These are phyloP conservation scores for Vannuccia rotundouncinata DNA, from an alignment of 2,888 invertebrate species.

Conservation along the genomic window DNA sequence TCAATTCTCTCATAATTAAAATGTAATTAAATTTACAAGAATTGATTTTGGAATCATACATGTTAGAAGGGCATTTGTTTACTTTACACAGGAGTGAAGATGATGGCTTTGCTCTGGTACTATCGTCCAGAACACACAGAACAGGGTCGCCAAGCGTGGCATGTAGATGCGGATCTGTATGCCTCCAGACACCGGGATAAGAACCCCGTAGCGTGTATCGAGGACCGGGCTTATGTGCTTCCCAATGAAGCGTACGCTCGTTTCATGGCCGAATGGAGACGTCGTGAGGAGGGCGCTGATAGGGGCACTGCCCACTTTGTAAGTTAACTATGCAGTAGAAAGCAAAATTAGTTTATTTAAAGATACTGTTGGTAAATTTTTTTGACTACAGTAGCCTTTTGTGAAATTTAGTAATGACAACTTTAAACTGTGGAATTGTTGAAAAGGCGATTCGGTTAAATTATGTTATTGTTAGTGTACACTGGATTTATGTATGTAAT, in stretches of 20 bases:
- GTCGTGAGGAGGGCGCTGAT: neutral
- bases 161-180: conserved; percentile 84
- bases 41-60: neutral
- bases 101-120: conserved; percentile 93
- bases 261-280: conserved; percentile 34
- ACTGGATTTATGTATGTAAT: no score
- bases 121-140: conserved; percentile 95
- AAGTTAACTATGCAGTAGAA: no score
- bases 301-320: neutral
- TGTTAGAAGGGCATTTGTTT: neutral
- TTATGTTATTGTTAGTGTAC: no score
- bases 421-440: no score
- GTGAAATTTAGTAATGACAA: no score
- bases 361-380: no score
- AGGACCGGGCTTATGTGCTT: conserved; percentile 91
- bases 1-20: neutral
- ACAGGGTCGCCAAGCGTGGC: conserved; percentile 68
- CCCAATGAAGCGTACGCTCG: conserved; percentile 74
- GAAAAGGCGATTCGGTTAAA: no score
- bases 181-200: conserved; percentile 89
- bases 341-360: no score
- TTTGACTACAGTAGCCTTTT: no score
- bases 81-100: conserved; percentile 74
- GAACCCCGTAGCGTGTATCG: conserved; percentile 91
- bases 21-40: neutral